A percentile compares a stretch with the other conserved stretches of the same genome.
Evolutionary conservation across 2,888 invertebrate species (phyloP).

Genomic region (Yponomeuta plumbellus): DNA sequence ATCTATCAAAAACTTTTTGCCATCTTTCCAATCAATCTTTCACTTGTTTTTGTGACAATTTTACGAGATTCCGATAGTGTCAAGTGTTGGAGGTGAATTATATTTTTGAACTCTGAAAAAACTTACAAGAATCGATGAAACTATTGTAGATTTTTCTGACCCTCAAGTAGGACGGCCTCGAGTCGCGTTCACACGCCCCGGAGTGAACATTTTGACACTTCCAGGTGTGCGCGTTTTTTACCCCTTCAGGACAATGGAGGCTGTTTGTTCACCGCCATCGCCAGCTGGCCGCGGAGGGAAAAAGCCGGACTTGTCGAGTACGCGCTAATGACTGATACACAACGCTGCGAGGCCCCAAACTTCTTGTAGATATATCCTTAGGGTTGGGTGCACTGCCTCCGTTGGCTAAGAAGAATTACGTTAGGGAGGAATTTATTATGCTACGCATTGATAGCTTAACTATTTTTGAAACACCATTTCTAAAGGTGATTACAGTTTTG

Average conservation of each 20-base stretch:
- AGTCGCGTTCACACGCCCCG: conserved; percentile 51
- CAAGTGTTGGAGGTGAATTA: too few relatives aligned
- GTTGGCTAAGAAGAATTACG: background rate
- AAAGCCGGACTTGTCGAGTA: conserved; percentile 71
- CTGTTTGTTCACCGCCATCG: conserved; percentile 55
- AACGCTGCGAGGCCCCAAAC: conserved; percentile 14
- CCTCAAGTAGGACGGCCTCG: background rate
- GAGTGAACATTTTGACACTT: conserved; percentile 75
- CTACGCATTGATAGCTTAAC: too few relatives aligned
- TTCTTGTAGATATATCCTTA: background rate
- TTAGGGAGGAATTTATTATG: too few relatives aligned
- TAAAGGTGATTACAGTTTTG: too few relatives aligned
- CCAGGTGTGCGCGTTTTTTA: conserved; percentile 74
- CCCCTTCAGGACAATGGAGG: conserved; percentile 49
- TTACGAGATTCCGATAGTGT: too few relatives aligned
- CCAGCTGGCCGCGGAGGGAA: conserved; percentile 66
- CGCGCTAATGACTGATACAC: conserved; percentile 56
- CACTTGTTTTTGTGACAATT: too few relatives aligned
- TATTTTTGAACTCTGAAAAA: too few relatives aligned
- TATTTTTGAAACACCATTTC: too few relatives aligned
- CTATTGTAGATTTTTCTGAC: background rate
- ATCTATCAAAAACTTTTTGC: too few relatives aligned
- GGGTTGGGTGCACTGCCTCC: background rate
- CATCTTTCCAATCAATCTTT: too few relatives aligned
- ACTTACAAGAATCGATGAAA: too few relatives aligned